Percentiles rank a stretch among this genome's conserved stretches.
Evolutionary conservation across 2,888 invertebrate species (phyloP).

Genomic region (Calameuta idolon): DNA sequence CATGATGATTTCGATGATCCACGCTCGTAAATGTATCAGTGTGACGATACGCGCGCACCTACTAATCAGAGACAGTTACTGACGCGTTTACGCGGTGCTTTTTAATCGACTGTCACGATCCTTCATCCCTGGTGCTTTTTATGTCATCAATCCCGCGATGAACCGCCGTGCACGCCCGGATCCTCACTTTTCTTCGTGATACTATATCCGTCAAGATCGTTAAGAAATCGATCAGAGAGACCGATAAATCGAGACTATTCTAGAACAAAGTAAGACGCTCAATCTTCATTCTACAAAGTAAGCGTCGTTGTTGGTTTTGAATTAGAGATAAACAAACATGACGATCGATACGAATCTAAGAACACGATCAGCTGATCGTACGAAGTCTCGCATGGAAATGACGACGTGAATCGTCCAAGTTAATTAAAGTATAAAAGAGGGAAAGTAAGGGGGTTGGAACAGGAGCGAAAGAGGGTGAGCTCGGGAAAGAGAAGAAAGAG

Average conservation of each 20-base stretch:
- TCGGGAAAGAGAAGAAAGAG: conserved; percentile 4
- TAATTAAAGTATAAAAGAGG: not conserved
- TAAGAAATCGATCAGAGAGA: not conserved
- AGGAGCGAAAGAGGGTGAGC: conserved; percentile 3
- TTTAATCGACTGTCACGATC: not conserved
- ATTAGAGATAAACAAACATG: not conserved
- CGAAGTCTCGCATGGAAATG: not conserved
- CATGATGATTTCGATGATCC: conserved; percentile 27
- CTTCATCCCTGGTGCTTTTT: not conserved
- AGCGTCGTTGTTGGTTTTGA: not conserved
- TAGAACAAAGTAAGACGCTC: not conserved
- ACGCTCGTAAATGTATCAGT: conserved; percentile 6
- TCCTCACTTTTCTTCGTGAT: not conserved
- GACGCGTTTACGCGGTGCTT: not conserved
- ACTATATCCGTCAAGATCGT: not conserved
- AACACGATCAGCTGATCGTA: not conserved
- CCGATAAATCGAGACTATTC: not conserved
- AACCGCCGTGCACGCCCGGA: not conserved
- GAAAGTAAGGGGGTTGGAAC: conserved; percentile 9
- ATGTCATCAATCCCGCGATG: not conserved
- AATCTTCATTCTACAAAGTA: not conserved
- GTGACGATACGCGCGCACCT: not conserved
- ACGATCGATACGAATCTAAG: not conserved
- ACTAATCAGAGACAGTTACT: not conserved
- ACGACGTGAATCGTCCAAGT: conserved; percentile 1